phyloP scores from a whole-genome alignment of 2,113 vertebrate species.

The Nibea coibor region DNA sequence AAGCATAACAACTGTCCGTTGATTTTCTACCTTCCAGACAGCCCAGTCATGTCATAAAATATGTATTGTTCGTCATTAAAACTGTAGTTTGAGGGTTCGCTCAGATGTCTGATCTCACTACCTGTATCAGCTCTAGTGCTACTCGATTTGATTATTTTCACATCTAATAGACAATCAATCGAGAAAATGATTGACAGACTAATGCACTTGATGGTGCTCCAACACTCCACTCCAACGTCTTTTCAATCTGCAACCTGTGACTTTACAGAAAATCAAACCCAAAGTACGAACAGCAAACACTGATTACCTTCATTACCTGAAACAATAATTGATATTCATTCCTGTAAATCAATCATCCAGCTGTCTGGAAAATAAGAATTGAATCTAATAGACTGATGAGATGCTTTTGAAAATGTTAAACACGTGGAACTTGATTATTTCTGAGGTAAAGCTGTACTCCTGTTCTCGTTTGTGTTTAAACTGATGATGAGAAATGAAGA shows the following conservation, averaged over 20 bases:
- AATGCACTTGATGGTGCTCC: neutral
- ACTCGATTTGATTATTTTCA: too few relatives aligned
- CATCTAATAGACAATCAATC: too few relatives aligned
- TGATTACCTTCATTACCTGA: neutral
- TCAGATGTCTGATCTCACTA: too few relatives aligned
- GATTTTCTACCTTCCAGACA: neutral
- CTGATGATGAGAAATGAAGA: conserved; percentile 2
- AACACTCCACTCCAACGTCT: neutral
- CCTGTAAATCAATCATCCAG: neutral
- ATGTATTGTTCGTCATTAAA: neutral
- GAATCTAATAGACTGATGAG: neutral
- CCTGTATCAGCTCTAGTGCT: too few relatives aligned
- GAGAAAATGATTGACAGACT: too few relatives aligned
- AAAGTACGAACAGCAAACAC: neutral
- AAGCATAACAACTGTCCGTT: neutral
- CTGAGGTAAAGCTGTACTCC: conserved; percentile 7
- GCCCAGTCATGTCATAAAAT: neutral
- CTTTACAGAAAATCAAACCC: neutral
- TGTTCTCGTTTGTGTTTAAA: conserved; percentile 31
- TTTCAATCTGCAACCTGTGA: neutral
- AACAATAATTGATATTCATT: neutral
- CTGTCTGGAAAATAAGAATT: neutral
- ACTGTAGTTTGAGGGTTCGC: too few relatives aligned
- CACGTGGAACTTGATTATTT: conserved; percentile 7
- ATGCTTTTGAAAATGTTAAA: conserved; percentile 20